Base-by-base conservation (phyloP, 2,113 vertebrate species). In the Canis aureus region DNA sequence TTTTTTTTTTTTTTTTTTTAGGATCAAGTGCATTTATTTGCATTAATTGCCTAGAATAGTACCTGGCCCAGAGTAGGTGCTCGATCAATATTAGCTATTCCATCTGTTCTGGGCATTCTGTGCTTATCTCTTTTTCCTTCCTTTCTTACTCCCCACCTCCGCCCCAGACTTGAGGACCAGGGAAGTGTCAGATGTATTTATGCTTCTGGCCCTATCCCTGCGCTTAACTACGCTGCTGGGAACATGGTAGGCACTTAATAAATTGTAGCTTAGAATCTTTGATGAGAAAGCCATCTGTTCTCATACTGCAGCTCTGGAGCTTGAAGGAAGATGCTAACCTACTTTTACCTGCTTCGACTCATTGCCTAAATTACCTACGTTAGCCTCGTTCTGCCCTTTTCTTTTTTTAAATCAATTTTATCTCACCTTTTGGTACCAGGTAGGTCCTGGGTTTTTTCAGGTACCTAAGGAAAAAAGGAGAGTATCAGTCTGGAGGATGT, bases 261-360 rank as follows among this genome's bases (percentile, higher is more conserved):
- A 84, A 49, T 69, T 84, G 29, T 84, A 88, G 25, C 51, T 93
- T 85, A 73, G 78, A 91, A 66, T 94, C 93, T 71, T 91, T 95
- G 38, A 57, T 89, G 67, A 51, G 82, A 89, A 94, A 89, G 67
- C 83, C 89, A 90, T 97, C 87, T 95, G 83, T 90, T 97, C 29
- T 85, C 51, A 43, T 89, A 49, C 67, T 49, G 74, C 15, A 29
- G 29, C 38, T 92, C 83, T 66, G 38, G 73, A 95, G 59, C n/a
- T 55, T 53, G 60, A 27, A 91, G 66, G 69, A 83, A n/a, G 43
- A 66, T n/a, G 59, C 27, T 78, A 38, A 73, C 64, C 93, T 49
- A 62, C 27, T 53, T 86, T 69, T 91, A 62, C n/a, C 27, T 53
- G 22, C 32, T 49, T 84, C 69, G 49, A 8, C 43, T 60, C n/a